Conservation (phyloP, 2,113 vertebrate genomes). For the Caranx melampygus region DNA sequence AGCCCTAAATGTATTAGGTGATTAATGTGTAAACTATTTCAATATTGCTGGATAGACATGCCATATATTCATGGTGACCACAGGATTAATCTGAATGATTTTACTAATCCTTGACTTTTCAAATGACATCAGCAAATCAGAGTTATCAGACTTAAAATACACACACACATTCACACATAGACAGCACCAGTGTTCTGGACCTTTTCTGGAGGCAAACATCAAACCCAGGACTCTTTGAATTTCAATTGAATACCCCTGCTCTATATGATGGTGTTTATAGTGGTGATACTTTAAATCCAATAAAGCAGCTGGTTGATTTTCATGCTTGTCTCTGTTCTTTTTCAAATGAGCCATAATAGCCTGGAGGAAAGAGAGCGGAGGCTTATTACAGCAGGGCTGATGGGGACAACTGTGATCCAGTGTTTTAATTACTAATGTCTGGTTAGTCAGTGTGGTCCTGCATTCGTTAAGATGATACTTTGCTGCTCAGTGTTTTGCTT, state of each 20-base stretch:
- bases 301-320: conserved; percentile 52
- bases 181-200: too few species aligned
- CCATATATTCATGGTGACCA: too few species aligned
- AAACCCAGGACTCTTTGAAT: too few species aligned
- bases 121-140: too few species aligned
- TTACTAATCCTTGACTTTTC: too few species aligned
- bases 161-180: too few species aligned
- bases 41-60: too few species aligned
- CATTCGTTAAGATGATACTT: conserved; percentile 37
- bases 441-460: conserved; percentile 33
- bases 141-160: too few species aligned
- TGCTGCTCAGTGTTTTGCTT: conserved; percentile 10
- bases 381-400: conserved; percentile 59
- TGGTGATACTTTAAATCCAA: conserved; percentile 44
- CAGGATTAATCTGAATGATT: too few species aligned
- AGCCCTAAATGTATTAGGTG: too few species aligned
- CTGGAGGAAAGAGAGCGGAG: conserved; percentile 18
- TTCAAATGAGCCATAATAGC: conserved; percentile 56
- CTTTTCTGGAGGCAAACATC: too few species aligned
- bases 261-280: background rate
- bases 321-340: conserved; percentile 44
- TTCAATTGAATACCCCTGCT: background rate
- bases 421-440: conserved; percentile 63
- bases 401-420: conserved; percentile 54
- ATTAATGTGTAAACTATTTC: too few species aligned